phyloP scores from a whole-genome alignment of 2,888 invertebrate genomes.

The Fragum sueziense region DNA sequence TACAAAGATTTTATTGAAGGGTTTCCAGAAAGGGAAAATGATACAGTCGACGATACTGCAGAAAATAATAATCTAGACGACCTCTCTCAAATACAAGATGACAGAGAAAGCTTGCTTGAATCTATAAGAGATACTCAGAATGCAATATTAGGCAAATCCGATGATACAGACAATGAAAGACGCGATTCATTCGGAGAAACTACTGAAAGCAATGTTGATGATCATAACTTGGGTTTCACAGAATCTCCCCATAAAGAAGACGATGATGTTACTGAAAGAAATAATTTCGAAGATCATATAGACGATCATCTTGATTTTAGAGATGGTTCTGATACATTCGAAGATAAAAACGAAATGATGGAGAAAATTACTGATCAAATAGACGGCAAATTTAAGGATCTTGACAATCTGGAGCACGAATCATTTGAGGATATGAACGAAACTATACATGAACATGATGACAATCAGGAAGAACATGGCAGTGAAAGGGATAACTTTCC shows the following conservation, averaged over 20 bases:
- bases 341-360: neutral
- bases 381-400: neutral
- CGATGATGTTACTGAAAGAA: neutral
- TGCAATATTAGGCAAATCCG: neutral
- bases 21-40: neutral
- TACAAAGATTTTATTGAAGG: neutral
- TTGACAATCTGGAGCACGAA: neutral
- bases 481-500: neutral
- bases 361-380: neutral
- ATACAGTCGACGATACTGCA: neutral
- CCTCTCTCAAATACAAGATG: neutral
- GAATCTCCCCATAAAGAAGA: constrained; percentile 1
- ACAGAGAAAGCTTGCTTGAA: neutral
- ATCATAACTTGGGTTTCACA: neutral
- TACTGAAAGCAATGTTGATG: neutral
- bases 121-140: neutral
- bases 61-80: neutral
- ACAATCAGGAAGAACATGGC: neutral
- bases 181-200: neutral
- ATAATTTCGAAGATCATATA: constrained; percentile 9
- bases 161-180: neutral
- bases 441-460: neutral
- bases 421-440: neutral
- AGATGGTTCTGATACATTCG: neutral
- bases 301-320: neutral